phyloP scores from a whole-genome alignment of 2,113 vertebrate genomes.

The Camelus bactrianus region DNA sequence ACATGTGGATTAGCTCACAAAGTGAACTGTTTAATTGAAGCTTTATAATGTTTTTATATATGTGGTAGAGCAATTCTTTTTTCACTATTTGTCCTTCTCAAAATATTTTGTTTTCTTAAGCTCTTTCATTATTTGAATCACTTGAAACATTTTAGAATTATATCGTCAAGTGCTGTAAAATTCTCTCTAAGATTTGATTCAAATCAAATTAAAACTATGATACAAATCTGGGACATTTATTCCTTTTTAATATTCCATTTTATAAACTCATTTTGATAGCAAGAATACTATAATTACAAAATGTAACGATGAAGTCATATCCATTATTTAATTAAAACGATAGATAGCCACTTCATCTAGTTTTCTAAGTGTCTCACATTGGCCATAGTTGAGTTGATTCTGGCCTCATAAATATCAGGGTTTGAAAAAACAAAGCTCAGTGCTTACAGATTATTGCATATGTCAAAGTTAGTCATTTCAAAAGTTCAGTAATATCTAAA shows the following conservation, averaged over 20 bases:
- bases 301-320: background rate
- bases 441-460: background rate
- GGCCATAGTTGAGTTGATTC: background rate
- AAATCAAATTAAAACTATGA: background rate
- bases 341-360: background rate
- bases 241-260: background rate
- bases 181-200: background rate
- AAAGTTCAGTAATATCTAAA: background rate
- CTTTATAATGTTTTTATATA: background rate
- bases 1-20: background rate
- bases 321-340: background rate
- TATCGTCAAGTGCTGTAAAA: background rate
- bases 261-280: background rate
- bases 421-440: background rate
- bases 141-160: background rate
- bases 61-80: background rate
- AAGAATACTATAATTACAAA: background rate
- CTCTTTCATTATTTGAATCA: background rate
- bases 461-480: background rate
- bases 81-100: background rate
- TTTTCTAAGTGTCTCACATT: background rate
- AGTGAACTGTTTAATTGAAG: background rate
- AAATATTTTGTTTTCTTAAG: background rate
- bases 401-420: background rate
- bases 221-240: background rate